Percentiles rank a stretch among this genome's conserved stretches.
Conservation (phyloP, 1,140 invertebrate genomes). For the Batillaria attramentaria region DNA sequence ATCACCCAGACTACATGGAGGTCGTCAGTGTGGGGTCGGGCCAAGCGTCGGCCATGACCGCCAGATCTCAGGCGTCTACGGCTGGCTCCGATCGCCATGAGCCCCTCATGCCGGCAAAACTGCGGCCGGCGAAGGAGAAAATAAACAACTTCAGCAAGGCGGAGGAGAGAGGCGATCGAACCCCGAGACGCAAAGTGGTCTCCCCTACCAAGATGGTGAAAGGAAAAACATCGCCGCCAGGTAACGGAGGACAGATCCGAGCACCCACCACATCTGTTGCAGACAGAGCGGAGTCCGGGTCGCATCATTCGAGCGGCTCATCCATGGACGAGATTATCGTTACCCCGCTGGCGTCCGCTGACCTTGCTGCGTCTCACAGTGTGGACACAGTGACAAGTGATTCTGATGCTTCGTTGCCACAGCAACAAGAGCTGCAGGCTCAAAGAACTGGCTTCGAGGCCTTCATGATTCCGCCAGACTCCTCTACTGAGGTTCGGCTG, state of each 20-base stretch:
- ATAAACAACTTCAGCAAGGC: slow-evolving; percentile 78
- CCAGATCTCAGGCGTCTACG: not conserved
- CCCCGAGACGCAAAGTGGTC: slow-evolving; percentile 34
- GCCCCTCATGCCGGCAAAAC: slow-evolving; percentile 74
- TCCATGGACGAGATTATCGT: slow-evolving; percentile 34
- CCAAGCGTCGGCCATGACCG: not conserved
- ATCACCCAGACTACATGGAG: slow-evolving; percentile 58
- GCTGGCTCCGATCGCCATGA: slow-evolving; percentile 51
- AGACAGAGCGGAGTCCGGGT: slow-evolving; percentile 12
- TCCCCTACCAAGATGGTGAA: slow-evolving; percentile 46
- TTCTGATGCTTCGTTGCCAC: slow-evolving; percentile 17
- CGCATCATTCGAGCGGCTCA: slow-evolving; percentile 26
- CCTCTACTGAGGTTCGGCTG: not conserved
- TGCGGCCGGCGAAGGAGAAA: slow-evolving; percentile 77
- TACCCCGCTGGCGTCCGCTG: slow-evolving; percentile 31
- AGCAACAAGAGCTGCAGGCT: not conserved
- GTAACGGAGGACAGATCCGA: not conserved
- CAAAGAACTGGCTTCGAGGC: slow-evolving; percentile 3
- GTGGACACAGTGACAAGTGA: slow-evolving; percentile 17
- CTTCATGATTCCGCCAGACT: slow-evolving; percentile 15
- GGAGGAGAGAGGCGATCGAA: slow-evolving; percentile 76
- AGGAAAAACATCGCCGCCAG: slow-evolving; percentile 17
- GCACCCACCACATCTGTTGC: not conserved
- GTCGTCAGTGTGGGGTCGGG: slow-evolving; percentile 58
- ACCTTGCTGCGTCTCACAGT: not conserved